A percentile compares a stretch with the other conserved stretches of the same genome.
These are phyloP conservation scores for Euzophera pinguis DNA, from an alignment of 2,888 invertebrate genomes.

Conservation along the genomic window DNA sequence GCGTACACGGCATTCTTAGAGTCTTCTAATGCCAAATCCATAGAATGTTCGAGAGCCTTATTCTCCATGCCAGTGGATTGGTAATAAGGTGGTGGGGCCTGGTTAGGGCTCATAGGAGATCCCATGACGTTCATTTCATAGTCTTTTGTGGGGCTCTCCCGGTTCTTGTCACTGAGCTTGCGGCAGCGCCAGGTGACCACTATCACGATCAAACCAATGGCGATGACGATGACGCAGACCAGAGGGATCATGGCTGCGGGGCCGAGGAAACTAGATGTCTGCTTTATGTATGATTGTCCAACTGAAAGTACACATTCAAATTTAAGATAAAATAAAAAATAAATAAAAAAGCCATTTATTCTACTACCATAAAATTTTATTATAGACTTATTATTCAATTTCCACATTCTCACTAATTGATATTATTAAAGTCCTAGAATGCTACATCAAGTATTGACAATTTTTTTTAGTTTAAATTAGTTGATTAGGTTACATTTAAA, in stretches of 20 bases:
- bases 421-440: too few relatives aligned
- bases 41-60: conserved; percentile 93
- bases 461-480: too few relatives aligned
- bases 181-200: conserved; percentile 82
- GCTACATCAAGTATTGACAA: too few relatives aligned
- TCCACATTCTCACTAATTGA: too few relatives aligned
- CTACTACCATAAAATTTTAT: too few relatives aligned
- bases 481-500: too few relatives aligned
- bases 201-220: conserved; percentile 71
- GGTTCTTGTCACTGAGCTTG: conserved; percentile 86
- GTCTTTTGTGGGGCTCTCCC: conserved; percentile 88
- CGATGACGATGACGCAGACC: conserved; percentile 4
- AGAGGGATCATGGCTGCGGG: conserved; percentile 3
- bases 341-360: too few relatives aligned
- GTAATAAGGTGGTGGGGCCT: conserved; percentile 93
- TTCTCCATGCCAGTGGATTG: conserved; percentile 93
- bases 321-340: too few relatives aligned
- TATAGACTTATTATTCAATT: too few relatives aligned
- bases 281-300: conserved; percentile 89
- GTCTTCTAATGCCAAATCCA: conserved; percentile 92
- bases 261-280: conserved; percentile 77
- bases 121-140: conserved; percentile 94
- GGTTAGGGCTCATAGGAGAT: conserved; percentile 91
- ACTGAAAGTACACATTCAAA: conserved; percentile 50
- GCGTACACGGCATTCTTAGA: conserved; percentile 92